Evolutionary conservation across 2,113 vertebrate genomes (phyloP), one percentile per base, ranked within the genome.

Genomic region (Microtus montanus): DNA sequence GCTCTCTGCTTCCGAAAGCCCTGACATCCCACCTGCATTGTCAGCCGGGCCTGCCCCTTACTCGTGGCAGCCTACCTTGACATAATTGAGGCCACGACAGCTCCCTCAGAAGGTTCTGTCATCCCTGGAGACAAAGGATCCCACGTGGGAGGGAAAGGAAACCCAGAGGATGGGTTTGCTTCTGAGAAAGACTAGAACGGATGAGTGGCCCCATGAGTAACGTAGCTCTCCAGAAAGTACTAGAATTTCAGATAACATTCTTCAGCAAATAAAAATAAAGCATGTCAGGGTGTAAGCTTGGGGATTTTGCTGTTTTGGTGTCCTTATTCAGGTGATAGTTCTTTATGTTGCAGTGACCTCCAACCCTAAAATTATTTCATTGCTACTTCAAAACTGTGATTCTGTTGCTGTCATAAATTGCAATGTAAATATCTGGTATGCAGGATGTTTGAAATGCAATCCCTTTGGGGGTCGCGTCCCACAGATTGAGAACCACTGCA

Each of bases 21-120:
- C 6, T 10, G 33, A 2, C 38, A 1, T 2, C 0, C 0, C n/a
- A 5, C 44, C 79, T 41, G 33, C 24, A 0, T 2, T 82, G 0
- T 7, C 28, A 88, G 28, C 47, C 3, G n/a, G 1, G 3, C 19
- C 92, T 82, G 64, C 2, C 12, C 64, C 52, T 12, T n/a, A 13
- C 14, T 5, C 3, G 41, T 2, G 3, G 44, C 6, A 17, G 11
- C 52, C 38, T 44, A 2, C 73, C 6, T 30, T 22, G 47, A 35
- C 20, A 20, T 9, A 11, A 26, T 9, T 26, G 73, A 66, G 14
- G 12, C 68, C 9, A 0, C 15, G 2, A 4, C 30, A 19, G 2
- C 49, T 41, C 73, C 28, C 66, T 26, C 54, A 14, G 35, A n/a
- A 58, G 14, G 33, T 28, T 61, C 88, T 22, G 2, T 26, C 26